phyloP scores from a whole-genome alignment of 1,140 invertebrate genomes.

The Neuroterus valhalla region DNA sequence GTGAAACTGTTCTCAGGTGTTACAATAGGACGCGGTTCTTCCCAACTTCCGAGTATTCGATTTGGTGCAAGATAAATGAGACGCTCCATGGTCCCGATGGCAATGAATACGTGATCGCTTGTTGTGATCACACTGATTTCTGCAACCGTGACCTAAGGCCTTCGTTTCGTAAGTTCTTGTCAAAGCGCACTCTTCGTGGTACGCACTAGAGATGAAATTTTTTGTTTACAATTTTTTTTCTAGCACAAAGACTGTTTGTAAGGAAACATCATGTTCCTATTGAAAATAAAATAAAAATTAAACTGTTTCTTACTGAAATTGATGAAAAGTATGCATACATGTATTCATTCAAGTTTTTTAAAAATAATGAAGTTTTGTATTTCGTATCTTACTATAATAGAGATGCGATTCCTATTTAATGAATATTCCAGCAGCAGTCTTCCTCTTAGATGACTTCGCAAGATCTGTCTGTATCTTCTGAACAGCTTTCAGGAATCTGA shows the following conservation, averaged over 20 bases:
- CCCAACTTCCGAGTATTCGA: conserved; percentile 72
- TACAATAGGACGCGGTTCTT: conserved; percentile 75
- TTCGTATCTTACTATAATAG: no score
- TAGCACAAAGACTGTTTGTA: conserved; percentile 14
- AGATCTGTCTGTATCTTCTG: no score
- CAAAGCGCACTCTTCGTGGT: conserved; percentile 59
- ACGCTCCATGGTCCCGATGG: conserved; percentile 64
- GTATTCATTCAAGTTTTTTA: no score
- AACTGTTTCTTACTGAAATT: no score
- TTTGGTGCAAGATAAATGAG: conserved; percentile 71
- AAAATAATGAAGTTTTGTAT: no score
- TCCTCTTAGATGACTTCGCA: no score
- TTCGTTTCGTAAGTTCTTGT: conserved; percentile 61
- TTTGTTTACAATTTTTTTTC: conserved; percentile 50
- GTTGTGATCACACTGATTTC: conserved; percentile 77
- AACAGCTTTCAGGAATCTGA: no score
- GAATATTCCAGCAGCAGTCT: no score
- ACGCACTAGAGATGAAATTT: conserved; percentile 32
- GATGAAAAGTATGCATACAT: no score
- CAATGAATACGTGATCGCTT: conserved; percentile 70
- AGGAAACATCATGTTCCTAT: neutral
- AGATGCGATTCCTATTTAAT: no score
- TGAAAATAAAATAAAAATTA: neutral
- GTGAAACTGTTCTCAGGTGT: conserved; percentile 74
- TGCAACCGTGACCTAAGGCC: conserved; percentile 78